These are phyloP conservation scores for Catalaphyllia jardinei DNA, from an alignment of 64 coral and sea anemone species.

Conservation along the genomic window DNA sequence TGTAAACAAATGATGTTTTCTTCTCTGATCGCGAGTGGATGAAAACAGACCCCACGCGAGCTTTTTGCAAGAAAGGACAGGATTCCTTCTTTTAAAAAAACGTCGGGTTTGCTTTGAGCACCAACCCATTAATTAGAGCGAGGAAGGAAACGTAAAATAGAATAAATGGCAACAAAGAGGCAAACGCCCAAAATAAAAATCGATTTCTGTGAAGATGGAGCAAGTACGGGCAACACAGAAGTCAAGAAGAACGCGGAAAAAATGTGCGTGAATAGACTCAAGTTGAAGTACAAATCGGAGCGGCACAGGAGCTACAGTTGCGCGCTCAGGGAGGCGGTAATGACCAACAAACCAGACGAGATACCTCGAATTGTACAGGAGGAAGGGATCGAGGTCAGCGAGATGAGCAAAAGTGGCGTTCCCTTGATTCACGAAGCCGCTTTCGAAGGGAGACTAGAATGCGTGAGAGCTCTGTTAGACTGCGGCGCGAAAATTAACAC, in stretches of 20 bases:
- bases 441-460: conserved; percentile 8
- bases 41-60: background rate
- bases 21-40: background rate
- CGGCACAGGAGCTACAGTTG: background rate
- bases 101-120: background rate
- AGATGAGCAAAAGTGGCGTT: background rate
- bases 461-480: conserved; percentile 22
- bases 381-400: conserved; percentile 20
- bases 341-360: conserved; percentile 1
- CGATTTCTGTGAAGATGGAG: conserved; percentile 19
- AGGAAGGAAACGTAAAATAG: background rate
- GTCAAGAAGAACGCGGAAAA: background rate
- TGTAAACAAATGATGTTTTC: background rate
- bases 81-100: background rate
- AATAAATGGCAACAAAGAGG: background rate
- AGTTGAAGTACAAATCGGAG: conserved; percentile 27
- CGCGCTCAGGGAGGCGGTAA: conserved; percentile 13
- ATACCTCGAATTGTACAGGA: conserved; percentile 24
- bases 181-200: conserved; percentile 31
- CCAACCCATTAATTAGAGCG: background rate
- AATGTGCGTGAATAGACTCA: conserved; percentile 1
- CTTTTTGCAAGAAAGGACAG: background rate
- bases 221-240: background rate
- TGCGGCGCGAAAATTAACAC: conserved; percentile 28
- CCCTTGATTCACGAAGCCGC: conserved; percentile 28